phyloP scores from a whole-genome alignment of 2,888 invertebrate genomes.

The Oscheius sp. region DNA sequence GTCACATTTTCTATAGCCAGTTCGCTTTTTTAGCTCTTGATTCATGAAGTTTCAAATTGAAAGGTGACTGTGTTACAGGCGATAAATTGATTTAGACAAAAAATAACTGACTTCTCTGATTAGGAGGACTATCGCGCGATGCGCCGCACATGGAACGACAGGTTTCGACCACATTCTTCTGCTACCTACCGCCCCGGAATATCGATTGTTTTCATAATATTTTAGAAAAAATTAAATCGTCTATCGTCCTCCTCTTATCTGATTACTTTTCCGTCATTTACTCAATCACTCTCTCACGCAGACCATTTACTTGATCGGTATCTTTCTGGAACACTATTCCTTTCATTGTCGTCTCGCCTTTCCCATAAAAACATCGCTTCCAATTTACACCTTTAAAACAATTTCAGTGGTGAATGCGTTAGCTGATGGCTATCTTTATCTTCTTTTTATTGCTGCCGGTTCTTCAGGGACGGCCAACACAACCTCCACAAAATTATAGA shows the following conservation, averaged over 20 bases:
- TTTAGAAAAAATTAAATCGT: neutral
- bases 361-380: constrained; percentile 28
- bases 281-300: neutral
- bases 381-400: neutral
- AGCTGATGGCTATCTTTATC: no score
- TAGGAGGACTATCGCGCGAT: constrained; percentile 19
- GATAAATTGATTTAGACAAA: neutral
- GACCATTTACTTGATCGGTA: neutral
- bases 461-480: neutral
- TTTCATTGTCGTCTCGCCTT: neutral
- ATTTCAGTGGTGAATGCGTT: constrained; percentile 6
- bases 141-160: constrained; percentile 24
- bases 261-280: neutral
- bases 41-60: no score
- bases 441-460: no score
- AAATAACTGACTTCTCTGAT: constrained; percentile 13
- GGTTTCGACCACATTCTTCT: constrained; percentile 27
- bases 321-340: neutral
- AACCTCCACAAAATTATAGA: constrained; percentile 11
- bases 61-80: no score
- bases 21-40: no score
- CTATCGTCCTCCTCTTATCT: constrained; percentile 1
- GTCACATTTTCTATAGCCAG: no score
- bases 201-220: constrained; percentile 24
- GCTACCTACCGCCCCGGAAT: constrained; percentile 27